phyloP scores from a whole-genome alignment of 2,888 invertebrate genomes.

The Limnephilus lunatus region DNA sequence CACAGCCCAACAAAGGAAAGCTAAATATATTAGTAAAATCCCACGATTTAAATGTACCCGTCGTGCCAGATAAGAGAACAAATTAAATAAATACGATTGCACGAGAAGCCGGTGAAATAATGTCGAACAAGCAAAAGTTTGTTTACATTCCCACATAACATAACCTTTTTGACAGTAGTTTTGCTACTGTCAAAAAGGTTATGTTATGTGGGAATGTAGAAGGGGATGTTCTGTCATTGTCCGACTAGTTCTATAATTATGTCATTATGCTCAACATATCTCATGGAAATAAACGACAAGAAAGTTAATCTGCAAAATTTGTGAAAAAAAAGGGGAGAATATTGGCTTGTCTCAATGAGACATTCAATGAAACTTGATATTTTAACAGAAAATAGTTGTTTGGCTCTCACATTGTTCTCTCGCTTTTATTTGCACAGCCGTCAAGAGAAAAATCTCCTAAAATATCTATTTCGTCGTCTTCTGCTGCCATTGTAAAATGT shows the following conservation, averaged over 20 bases:
- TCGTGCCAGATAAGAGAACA: not conserved
- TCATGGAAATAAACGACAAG: not conserved
- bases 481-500: constrained; percentile 76
- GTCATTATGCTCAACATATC: not conserved
- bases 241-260: not conserved
- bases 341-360: not conserved
- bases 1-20: not conserved
- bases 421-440: constrained; percentile 79
- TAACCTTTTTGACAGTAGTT: constrained; percentile 47
- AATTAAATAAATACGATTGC: not conserved
- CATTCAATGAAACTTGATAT: not conserved
- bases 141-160: constrained; percentile 67
- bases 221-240: not conserved
- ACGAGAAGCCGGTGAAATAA: not conserved
- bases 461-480: constrained; percentile 86
- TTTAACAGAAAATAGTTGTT: not conserved
- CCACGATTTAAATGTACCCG: not conserved
- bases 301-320: not conserved
- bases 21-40: not conserved
- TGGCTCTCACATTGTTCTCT: constrained; percentile 76
- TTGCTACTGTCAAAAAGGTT: constrained; percentile 44
- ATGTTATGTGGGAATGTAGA: constrained; percentile 67
- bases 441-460: constrained; percentile 84
- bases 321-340: not conserved
- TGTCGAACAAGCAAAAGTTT: not conserved